Evolutionary conservation across 2,888 invertebrate genomes (phyloP).

Genomic region (Lycaena phlaeas): DNA sequence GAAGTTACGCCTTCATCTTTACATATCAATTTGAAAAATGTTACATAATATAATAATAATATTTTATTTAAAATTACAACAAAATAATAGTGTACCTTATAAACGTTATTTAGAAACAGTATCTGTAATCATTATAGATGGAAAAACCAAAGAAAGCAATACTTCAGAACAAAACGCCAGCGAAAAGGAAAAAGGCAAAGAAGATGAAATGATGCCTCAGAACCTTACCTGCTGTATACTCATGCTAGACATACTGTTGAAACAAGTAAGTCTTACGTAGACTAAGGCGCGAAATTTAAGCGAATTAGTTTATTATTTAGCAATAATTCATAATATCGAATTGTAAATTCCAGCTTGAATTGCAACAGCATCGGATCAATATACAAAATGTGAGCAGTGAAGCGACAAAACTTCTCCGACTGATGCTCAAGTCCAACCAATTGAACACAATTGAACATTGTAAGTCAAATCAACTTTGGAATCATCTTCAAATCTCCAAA

Average conservation of each 20-base stretch:
- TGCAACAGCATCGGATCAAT: conserved; percentile 54
- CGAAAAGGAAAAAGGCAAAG: conserved; percentile 42
- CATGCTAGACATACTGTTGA: conserved; percentile 95
- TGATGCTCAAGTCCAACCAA: conserved; percentile 61
- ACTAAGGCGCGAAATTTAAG: too few species aligned
- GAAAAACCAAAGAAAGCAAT: conserved; percentile 32
- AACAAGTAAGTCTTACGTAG: conserved; percentile 81
- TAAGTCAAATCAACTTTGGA: conserved; percentile 22
- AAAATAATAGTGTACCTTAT: too few species aligned
- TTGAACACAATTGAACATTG: conserved; percentile 58
- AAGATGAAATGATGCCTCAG: conserved; percentile 76
- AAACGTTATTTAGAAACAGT: too few species aligned
- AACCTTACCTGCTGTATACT: conserved; percentile 96
- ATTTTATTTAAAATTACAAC: too few species aligned
- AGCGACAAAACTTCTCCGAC: conserved; percentile 49
- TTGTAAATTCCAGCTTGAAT: conserved; percentile 53
- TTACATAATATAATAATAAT: too few species aligned
- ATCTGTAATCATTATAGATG: conserved; percentile 25
- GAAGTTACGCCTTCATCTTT: too few species aligned
- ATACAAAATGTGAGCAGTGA: conserved; percentile 59
- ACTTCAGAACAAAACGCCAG: conserved; percentile 34
- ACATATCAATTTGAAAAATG: too few species aligned
- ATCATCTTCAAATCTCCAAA: too few species aligned
- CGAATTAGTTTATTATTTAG: too few species aligned
- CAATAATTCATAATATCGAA: not conserved